A percentile compares a stretch with the other conserved stretches of the same genome.
Conservation (phyloP, 2,797 vertebrate species). For the Cossypha niveicapilla region DNA sequence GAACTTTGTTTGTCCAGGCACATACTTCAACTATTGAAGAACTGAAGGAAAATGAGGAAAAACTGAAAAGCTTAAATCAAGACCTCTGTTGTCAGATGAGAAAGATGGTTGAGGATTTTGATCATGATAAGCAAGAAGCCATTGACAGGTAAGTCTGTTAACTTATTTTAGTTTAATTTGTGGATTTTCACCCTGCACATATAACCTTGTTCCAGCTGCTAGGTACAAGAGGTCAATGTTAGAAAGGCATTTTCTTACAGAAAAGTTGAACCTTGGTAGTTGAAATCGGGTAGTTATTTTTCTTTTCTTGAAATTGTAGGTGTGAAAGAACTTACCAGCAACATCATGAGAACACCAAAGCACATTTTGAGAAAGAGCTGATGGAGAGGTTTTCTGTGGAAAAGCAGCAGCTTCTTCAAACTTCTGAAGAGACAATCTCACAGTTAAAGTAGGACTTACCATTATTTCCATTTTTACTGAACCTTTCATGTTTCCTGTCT, state of each 20-base stretch:
- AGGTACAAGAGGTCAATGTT: not conserved
- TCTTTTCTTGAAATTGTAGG: conserved; percentile 50
- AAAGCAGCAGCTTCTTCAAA: conserved; percentile 74
- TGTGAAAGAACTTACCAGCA: conserved; percentile 89
- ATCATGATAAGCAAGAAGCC: conserved; percentile 92
- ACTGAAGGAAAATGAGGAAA: conserved; percentile 84
- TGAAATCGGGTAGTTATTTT: not conserved
- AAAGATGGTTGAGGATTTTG: conserved; percentile 92
- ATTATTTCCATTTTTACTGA: not conserved
- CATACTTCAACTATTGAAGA: conserved; percentile 76
- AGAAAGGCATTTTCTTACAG: not conserved
- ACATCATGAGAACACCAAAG: conserved; percentile 89
- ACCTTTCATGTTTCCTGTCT: not conserved
- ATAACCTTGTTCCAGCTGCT: not conserved
- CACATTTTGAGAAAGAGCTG: conserved; percentile 80
- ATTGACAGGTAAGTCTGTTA: conserved; percentile 78
- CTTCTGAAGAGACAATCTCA: conserved; percentile 77
- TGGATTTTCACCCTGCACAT: not conserved
- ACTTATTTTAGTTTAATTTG: not conserved
- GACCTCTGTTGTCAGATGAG: conserved; percentile 95
- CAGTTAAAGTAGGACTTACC: conserved; percentile 79
- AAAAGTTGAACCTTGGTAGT: not conserved
- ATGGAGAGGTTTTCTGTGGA: conserved; percentile 74
- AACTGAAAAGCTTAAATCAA: conserved; percentile 83
- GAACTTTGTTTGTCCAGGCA: conserved; percentile 61